Conservation (phyloP, 2,888 invertebrate species). For the Pristionchus japonicus region DNA sequence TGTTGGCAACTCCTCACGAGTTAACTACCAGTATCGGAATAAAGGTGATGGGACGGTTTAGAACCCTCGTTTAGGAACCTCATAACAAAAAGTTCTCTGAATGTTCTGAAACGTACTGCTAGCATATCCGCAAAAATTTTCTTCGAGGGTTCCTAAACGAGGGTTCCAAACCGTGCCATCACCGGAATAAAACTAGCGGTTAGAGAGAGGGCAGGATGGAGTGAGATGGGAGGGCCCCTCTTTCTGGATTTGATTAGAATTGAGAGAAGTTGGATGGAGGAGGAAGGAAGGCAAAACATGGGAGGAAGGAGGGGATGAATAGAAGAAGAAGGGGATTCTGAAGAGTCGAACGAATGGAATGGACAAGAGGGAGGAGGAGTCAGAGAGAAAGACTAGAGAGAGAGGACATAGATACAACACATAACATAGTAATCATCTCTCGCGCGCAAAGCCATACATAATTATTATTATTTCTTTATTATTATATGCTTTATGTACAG, state of each 20-base stretch:
- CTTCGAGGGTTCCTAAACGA: too few relatives aligned
- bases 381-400: not conserved
- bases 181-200: too few relatives aligned
- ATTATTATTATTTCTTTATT: slow-evolving; percentile 36
- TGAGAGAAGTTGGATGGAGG: slow-evolving; percentile 11
- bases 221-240: not conserved
- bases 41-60: too few relatives aligned
- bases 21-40: not conserved
- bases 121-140: too few relatives aligned
- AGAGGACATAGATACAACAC: slow-evolving; percentile 3
- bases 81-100: too few relatives aligned
- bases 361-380: not conserved
- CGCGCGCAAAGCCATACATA: not conserved
- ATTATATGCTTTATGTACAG: slow-evolving; percentile 24
- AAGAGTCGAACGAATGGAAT: slow-evolving; percentile 22
- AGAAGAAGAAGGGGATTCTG: slow-evolving; percentile 23
- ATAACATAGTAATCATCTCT: slow-evolving; percentile 35
- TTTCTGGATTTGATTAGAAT: slow-evolving; percentile 45
- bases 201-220: not conserved
- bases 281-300: slow-evolving; percentile 4
- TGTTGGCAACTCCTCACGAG: not conserved
- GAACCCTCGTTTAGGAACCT: too few relatives aligned
- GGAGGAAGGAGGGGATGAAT: slow-evolving; percentile 18
- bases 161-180: too few relatives aligned
- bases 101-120: too few relatives aligned